These are phyloP conservation scores for Donacobius atricapilla DNA, from an alignment of 2,113 vertebrate species.

Conservation along the genomic window DNA sequence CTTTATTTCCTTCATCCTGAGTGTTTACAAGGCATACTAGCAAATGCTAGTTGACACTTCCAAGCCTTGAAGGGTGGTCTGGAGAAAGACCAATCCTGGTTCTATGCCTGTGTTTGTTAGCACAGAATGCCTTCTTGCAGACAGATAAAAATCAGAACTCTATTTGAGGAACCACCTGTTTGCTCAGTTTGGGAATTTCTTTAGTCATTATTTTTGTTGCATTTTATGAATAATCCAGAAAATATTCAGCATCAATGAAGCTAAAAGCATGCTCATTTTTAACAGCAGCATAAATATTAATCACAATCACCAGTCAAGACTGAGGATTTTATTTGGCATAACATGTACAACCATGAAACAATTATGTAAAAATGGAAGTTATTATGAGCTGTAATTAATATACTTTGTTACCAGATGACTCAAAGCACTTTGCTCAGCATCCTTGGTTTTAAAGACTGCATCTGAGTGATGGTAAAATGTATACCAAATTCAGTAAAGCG, in stretches of 20 bases:
- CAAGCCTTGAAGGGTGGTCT: conserved; percentile 1
- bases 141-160: conserved; percentile 23
- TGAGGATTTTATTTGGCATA: conserved; percentile 55
- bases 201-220: neutral
- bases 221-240: conserved; percentile 52
- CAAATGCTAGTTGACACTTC: neutral
- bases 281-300: conserved; percentile 64
- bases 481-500: conserved; percentile 3
- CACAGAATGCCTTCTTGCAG: conserved; percentile 24
- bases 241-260: conserved; percentile 31
- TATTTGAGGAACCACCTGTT: conserved; percentile 59
- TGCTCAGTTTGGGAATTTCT: neutral
- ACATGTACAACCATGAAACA: conserved; percentile 14
- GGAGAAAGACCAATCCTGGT: neutral
- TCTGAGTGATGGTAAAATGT: conserved; percentile 14
- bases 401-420: neutral
- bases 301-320: conserved; percentile 47
- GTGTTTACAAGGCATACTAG: neutral
- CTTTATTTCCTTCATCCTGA: conserved; percentile 43
- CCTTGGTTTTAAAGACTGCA: neutral
- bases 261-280: conserved; percentile 51
- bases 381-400: conserved; percentile 46
- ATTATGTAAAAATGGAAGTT: conserved; percentile 49
- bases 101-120: neutral
- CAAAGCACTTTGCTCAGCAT: conserved; percentile 27